Conservation (phyloP, 2,113 vertebrate genomes). For the Pseudorhombus dupliciocellatus region DNA sequence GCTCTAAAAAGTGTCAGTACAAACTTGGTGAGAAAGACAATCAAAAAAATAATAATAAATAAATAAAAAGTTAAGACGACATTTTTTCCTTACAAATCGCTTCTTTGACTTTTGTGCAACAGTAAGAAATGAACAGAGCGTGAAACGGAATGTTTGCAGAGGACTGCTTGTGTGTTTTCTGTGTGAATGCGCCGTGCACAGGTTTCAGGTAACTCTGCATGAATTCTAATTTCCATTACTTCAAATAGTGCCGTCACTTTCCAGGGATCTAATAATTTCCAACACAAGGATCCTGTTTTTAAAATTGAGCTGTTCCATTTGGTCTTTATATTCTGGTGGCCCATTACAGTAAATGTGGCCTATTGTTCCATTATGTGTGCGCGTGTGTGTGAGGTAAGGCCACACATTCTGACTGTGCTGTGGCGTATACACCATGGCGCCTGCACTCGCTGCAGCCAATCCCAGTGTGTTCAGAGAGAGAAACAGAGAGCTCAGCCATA, state of each 20-base stretch:
- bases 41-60: slow-evolving; percentile 80
- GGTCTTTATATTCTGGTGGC: slow-evolving; percentile 66
- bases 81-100: slow-evolving; percentile 61
- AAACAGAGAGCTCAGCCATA: slow-evolving; percentile 84
- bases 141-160: no score
- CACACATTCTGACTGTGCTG: slow-evolving; percentile 63
- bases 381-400: slow-evolving; percentile 54
- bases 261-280: slow-evolving; percentile 68
- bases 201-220: slow-evolving; percentile 46
- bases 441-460: slow-evolving; percentile 65
- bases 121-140: neutral
- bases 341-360: slow-evolving; percentile 68
- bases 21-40: slow-evolving; percentile 91
- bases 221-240: slow-evolving; percentile 57
- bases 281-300: slow-evolving; percentile 65
- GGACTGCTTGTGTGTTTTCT: neutral
- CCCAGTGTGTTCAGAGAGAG: slow-evolving; percentile 54
- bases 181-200: slow-evolving; percentile 1
- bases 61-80: slow-evolving; percentile 86
- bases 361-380: slow-evolving; percentile 67
- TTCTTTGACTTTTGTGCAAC: neutral
- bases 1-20: slow-evolving; percentile 94
- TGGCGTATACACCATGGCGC: slow-evolving; percentile 69
- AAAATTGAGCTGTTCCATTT: slow-evolving; percentile 61
- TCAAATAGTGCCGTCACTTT: slow-evolving; percentile 40